Evolutionary conservation across 1,140 invertebrate genomes (phyloP).

Genomic region (Scaptomyza hsui): DNA sequence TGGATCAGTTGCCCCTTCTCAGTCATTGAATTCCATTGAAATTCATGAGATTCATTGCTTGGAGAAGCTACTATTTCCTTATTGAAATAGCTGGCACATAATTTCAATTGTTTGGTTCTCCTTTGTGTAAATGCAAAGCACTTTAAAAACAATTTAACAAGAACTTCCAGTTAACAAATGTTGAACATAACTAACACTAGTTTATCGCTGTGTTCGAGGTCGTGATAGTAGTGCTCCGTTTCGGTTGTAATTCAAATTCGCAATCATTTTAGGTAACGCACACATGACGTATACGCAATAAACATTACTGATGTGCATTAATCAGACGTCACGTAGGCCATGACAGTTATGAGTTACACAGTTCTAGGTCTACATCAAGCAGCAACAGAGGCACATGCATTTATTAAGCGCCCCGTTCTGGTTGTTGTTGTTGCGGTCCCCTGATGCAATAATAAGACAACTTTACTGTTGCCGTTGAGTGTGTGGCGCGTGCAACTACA

Average conservation of each 20-base stretch:
- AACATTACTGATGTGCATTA: slow-evolving; percentile 36
- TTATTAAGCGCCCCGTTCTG: slow-evolving; percentile 18
- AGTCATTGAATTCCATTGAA: not conserved
- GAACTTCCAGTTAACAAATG: not conserved
- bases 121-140: not conserved
- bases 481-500: slow-evolving; percentile 53
- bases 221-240: not conserved
- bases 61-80: not conserved
- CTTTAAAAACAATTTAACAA: not conserved
- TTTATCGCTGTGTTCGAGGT: not conserved
- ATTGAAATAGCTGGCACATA: not conserved
- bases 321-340: slow-evolving; percentile 15
- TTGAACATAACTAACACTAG: too few species aligned
- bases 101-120: not conserved
- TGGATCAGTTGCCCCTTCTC: slow-evolving; percentile 8
- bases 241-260: slow-evolving; percentile 29
- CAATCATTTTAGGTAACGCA: slow-evolving; percentile 1
- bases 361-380: not conserved
- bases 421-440: slow-evolving; percentile 49
- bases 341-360: slow-evolving; percentile 8
- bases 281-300: slow-evolving; percentile 31
- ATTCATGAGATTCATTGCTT: not conserved
- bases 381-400: slow-evolving; percentile 31
- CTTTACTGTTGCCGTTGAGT: slow-evolving; percentile 49
- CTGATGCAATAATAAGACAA: slow-evolving; percentile 77